Percentiles rank a stretch among this genome's conserved stretches.
Conservation (phyloP, 2,113 vertebrate genomes). For the Melanostigma gelatinosum region DNA sequence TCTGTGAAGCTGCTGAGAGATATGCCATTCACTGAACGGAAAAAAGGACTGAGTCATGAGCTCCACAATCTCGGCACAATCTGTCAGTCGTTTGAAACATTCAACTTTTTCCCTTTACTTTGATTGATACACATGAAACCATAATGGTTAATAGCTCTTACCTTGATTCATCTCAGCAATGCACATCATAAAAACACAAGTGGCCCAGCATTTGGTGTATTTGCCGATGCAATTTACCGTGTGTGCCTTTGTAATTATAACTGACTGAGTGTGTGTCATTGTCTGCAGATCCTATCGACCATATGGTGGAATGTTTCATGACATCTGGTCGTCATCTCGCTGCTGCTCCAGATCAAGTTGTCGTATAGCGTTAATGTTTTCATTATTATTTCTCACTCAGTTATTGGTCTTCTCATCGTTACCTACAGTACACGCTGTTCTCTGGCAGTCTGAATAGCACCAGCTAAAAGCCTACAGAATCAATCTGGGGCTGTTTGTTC, state of each 20-base stretch:
- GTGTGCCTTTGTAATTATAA: background rate
- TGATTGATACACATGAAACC: background rate
- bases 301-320: background rate
- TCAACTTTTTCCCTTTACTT: background rate
- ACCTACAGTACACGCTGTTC: background rate
- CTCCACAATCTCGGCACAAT: background rate
- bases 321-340: constrained; percentile 27
- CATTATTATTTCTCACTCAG: constrained; percentile 8
- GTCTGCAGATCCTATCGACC: background rate
- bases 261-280: constrained; percentile 8
- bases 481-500: background rate
- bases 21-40: constrained; percentile 12
- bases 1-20: constrained; percentile 19
- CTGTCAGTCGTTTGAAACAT: background rate
- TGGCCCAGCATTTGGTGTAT: background rate
- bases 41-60: background rate
- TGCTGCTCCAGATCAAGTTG: background rate
- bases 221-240: background rate
- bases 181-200: background rate
- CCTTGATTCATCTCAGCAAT: background rate
- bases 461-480: background rate
- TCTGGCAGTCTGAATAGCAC: background rate
- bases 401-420: constrained; percentile 1
- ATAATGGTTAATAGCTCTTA: background rate
- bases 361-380: background rate